Evolutionary conservation across 2,113 vertebrate genomes (phyloP), one percentile per base, ranked within the genome.

Genomic region (Mastomys natalensis): DNA sequence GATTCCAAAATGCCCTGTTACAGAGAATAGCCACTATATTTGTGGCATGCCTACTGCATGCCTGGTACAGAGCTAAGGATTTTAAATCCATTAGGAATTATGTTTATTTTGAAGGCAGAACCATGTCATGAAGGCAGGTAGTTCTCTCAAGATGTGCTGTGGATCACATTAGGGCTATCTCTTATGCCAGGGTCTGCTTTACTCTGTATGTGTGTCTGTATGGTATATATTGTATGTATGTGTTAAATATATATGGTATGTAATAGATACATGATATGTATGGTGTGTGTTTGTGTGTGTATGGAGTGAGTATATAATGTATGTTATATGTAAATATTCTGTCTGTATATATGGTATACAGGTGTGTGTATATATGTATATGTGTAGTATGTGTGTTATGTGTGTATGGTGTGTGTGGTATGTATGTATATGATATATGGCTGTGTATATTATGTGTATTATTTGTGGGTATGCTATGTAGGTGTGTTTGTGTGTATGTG

Each of bases 51-150:
- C 51, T 92, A 64, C 31, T 62, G 43, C 64, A 48, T 88, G 37
- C 15, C 37, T 45, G 34, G 51, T 29, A 87, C 53, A 80, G 66
- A 66, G 62, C 60, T 7, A 48, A 66, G 16, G 4, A 81, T 73
- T 82, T 91, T 62, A 96, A 94, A 91, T 53, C 24, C 26, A 40
- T 43, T 74, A 43, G 43, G 68, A 84, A 45, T 95, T 81, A 37
- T 37, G 21, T 24, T n/a, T 31, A 76, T 88, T 93, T 72, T 72
- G 31, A 16, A 91, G 48, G 26, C 70, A 11, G 53, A 87, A n/a
- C 17, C 29, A 62, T 66, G 45, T 45, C 95, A 87, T 86, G 66
- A 84, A 95, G 70, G 3, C 21, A 84, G 53, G 4, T 55, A 45
- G 81, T 95, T 95, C 22, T 40, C 26, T 86, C 72, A 74, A 62